Percentiles rank a stretch among this genome's conserved stretches.
Evolutionary conservation across 2,888 invertebrate genomes (phyloP).

Genomic region (Camptogramma bilineatum): DNA sequence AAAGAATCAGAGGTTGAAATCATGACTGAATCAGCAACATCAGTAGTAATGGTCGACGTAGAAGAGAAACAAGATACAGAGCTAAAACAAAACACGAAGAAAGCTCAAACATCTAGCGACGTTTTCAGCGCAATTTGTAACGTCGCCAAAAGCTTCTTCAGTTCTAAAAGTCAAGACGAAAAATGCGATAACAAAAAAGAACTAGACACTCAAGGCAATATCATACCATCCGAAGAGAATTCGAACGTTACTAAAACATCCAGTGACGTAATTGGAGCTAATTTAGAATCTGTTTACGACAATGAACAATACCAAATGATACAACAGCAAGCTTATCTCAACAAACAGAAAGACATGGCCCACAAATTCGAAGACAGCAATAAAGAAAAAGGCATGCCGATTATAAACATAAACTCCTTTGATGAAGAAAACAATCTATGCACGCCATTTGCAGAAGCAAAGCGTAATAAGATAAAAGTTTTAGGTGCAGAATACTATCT

Average conservation of each 20-base stretch:
- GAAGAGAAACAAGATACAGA: constrained; percentile 46
- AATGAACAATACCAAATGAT: constrained; percentile 67
- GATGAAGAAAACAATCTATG: constrained; percentile 69
- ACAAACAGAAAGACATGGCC: constrained; percentile 82
- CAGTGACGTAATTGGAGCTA: constrained; percentile 66
- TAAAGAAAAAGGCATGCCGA: constrained; percentile 47
- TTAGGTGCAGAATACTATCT: constrained; percentile 63
- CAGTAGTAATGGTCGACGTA: constrained; percentile 41
- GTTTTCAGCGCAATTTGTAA: constrained; percentile 71
- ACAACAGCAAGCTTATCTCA: constrained; percentile 75
- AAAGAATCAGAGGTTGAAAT: constrained; percentile 18
- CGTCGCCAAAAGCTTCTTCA: constrained; percentile 70
- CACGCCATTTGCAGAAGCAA: constrained; percentile 65
- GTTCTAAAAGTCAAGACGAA: constrained; percentile 52
- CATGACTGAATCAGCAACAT: constrained; percentile 46
- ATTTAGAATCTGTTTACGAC: constrained; percentile 60
- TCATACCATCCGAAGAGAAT: constrained; percentile 53
- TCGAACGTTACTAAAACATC: constrained; percentile 60
- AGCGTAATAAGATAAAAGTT: constrained; percentile 69
- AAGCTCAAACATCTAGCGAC: constrained; percentile 57
- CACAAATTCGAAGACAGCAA: constrained; percentile 76
- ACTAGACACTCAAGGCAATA: constrained; percentile 72
- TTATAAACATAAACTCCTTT: constrained; percentile 50
- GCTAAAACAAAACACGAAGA: constrained; percentile 50
- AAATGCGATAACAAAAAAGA: constrained; percentile 68